Conservation (phyloP, 1,140 invertebrate species). For the Phortica variegata region DNA sequence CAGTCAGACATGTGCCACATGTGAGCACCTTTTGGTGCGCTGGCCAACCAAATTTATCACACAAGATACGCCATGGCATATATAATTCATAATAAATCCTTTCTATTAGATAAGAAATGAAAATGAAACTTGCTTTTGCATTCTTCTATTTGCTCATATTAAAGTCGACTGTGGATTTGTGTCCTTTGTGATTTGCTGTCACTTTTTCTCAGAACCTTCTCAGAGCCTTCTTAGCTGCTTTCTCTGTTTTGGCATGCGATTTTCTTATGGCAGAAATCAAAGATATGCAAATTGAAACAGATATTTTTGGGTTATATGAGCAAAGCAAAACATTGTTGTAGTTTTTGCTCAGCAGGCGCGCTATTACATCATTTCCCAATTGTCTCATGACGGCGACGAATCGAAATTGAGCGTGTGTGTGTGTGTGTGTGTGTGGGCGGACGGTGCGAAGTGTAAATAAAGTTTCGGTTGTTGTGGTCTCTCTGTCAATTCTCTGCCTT, state of each 20-base stretch:
- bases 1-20: too few species aligned
- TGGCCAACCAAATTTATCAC: slow-evolving; percentile 1
- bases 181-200: not conserved
- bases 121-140: slow-evolving; percentile 42
- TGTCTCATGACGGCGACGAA: slow-evolving; percentile 11
- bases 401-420: slow-evolving; percentile 1
- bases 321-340: slow-evolving; percentile 32
- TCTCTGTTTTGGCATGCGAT: too few species aligned
- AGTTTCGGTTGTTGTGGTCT: not conserved
- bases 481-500: not conserved
- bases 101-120: slow-evolving; percentile 51
- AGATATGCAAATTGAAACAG: slow-evolving; percentile 55
- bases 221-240: too few species aligned
- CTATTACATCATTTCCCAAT: slow-evolving; percentile 45
- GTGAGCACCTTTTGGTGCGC: too few species aligned
- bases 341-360: slow-evolving; percentile 29
- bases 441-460: not conserved
- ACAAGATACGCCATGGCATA: slow-evolving; percentile 20
- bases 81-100: slow-evolving; percentile 55
- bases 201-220: slow-evolving; percentile 2
- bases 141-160: too few species aligned
- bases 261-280: slow-evolving; percentile 36
- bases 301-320: slow-evolving; percentile 27
- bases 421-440: not conserved
- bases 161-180: too few species aligned